Percentiles rank a stretch among this genome's conserved stretches.
Conservation (phyloP, 2,888 invertebrate species). For the Drosophila anomalata region DNA sequence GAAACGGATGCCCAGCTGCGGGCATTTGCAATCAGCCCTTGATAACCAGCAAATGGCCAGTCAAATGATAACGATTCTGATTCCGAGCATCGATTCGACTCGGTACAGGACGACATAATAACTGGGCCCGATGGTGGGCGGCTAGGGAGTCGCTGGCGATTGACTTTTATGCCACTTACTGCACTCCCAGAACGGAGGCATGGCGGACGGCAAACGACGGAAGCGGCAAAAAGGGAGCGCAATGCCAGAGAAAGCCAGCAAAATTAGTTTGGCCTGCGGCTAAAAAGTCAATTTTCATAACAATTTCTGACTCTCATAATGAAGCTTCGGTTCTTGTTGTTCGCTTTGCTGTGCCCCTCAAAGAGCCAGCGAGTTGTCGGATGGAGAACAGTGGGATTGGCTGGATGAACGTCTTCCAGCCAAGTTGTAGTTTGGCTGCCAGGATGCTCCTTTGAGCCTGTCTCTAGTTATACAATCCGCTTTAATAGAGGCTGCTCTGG, state of each 20-base stretch:
- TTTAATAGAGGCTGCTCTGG: neutral
- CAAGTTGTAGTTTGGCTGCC: neutral
- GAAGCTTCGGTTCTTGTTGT: slow-evolving; percentile 66
- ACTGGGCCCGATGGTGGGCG: slow-evolving; percentile 27
- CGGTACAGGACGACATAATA: slow-evolving; percentile 26
- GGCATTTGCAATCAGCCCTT: slow-evolving; percentile 75
- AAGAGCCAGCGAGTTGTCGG: slow-evolving; percentile 14
- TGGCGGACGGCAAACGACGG: slow-evolving; percentile 4
- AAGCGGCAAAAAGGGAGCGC: neutral
- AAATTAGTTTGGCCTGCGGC: slow-evolving; percentile 74
- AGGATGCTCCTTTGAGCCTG: neutral
- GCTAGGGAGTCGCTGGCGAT: slow-evolving; percentile 47
- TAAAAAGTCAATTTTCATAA: slow-evolving; percentile 76
- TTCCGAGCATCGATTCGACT: slow-evolving; percentile 41
- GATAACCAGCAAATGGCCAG: slow-evolving; percentile 73
- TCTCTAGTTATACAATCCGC: neutral
- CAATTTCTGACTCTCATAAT: slow-evolving; percentile 73
- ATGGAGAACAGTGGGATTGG: slow-evolving; percentile 2
- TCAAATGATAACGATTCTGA: slow-evolving; percentile 71
- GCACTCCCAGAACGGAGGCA: slow-evolving; percentile 12
- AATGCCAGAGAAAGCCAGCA: slow-evolving; percentile 33
- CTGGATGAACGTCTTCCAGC: neutral
- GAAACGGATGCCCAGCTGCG: slow-evolving; percentile 46
- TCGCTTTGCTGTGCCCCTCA: slow-evolving; percentile 55
- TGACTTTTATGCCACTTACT: slow-evolving; percentile 63